Conservation (phyloP, 2,113 vertebrate species). For the Chaetura pelagica region DNA sequence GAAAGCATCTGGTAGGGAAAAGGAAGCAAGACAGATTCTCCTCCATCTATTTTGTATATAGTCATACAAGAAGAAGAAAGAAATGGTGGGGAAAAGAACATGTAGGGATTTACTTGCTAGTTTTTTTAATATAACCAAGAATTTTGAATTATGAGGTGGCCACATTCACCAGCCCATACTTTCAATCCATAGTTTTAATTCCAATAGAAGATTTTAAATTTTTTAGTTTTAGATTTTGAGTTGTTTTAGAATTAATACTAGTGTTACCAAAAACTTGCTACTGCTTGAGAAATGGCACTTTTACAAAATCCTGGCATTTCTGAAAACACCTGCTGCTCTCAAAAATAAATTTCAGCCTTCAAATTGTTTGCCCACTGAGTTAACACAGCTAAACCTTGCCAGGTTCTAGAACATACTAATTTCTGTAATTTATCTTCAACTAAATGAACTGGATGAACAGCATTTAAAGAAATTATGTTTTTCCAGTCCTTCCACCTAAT, state of each 20-base stretch:
- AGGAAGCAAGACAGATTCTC: background rate
- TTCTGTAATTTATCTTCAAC: constrained; percentile 23
- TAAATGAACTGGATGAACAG: background rate
- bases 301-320: constrained; percentile 20
- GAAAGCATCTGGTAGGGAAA: background rate
- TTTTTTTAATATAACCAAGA: background rate
- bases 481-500: background rate
- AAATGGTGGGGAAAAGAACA: background rate
- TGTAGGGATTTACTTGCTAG: background rate
- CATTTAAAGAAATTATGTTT: background rate
- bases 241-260: background rate
- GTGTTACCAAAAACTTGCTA: background rate
- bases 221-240: background rate
- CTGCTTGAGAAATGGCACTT: background rate
- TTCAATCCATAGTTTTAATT: background rate
- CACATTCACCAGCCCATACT: accelerated
- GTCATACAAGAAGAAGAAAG: background rate
- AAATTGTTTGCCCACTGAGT: constrained; percentile 34
- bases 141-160: background rate
- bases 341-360: constrained; percentile 19
- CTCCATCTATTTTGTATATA: background rate
- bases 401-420: background rate
- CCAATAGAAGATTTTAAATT: background rate
- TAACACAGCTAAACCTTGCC: constrained; percentile 29
- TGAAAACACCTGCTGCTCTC: constrained; percentile 20